Percentiles rank a stretch among this genome's conserved stretches.
These are phyloP conservation scores for Caloenas nicobarica DNA, from an alignment of 2,113 vertebrate species.

Conservation along the genomic window DNA sequence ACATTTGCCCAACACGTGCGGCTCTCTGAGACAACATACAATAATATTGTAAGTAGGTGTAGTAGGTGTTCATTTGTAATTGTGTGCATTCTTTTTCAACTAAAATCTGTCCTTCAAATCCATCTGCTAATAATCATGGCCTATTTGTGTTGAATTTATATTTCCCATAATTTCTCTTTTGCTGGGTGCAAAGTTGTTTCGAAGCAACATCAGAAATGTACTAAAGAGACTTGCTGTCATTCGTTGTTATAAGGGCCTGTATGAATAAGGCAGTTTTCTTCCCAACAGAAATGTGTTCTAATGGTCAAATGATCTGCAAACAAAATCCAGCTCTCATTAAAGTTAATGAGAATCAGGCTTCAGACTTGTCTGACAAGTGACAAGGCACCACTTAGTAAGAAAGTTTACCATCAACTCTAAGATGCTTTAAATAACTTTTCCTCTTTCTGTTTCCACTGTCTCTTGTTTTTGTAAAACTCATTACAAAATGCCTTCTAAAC, in stretches of 20 bases:
- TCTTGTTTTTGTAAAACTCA: background rate
- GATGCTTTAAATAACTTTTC: background rate
- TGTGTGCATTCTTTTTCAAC: background rate
- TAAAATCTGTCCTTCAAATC: background rate
- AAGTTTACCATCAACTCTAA: background rate
- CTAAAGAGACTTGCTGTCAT: background rate
- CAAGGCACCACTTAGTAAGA: background rate
- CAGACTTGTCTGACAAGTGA: background rate
- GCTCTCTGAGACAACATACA: background rate
- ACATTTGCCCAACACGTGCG: background rate
- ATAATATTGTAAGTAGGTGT: background rate
- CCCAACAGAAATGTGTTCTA: background rate
- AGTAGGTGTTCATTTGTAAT: background rate
- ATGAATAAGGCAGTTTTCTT: background rate
- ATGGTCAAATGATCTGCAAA: background rate
- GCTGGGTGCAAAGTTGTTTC: background rate
- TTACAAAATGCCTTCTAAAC: background rate
- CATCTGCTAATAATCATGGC: background rate
- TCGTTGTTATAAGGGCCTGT: background rate
- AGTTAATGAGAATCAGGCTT: background rate
- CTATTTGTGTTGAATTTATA: background rate
- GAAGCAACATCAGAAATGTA: background rate
- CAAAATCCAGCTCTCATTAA: constrained; percentile 5
- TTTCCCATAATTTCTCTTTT: background rate
- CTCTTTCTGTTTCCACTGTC: background rate